phyloP scores from a whole-genome alignment of 2,888 invertebrate genomes.

The Drosophila vallismaia region DNA sequence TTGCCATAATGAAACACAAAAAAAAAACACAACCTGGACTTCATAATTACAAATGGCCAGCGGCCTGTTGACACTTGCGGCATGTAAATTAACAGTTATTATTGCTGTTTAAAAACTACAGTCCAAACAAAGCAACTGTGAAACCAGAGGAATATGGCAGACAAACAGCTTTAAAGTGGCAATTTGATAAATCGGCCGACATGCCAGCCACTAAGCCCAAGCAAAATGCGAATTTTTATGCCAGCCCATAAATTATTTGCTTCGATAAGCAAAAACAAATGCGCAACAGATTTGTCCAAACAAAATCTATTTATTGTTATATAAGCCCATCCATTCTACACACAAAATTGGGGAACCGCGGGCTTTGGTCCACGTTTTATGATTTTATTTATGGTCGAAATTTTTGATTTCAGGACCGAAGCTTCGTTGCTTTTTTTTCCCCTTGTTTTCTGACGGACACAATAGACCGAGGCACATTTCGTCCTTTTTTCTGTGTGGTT shows the following conservation, averaged over 20 bases:
- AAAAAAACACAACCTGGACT: constrained; percentile 18
- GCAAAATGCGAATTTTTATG: constrained; percentile 49
- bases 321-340: constrained; percentile 23
- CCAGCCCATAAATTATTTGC: constrained; percentile 65
- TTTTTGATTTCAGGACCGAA: constrained; percentile 59
- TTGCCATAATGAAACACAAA: constrained; percentile 9
- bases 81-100: constrained; percentile 73
- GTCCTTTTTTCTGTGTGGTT: constrained; percentile 8
- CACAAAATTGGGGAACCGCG: constrained; percentile 4
- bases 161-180: constrained; percentile 59
- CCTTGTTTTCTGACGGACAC: constrained; percentile 15
- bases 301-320: constrained; percentile 52
- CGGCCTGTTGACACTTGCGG: constrained; percentile 70
- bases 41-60: constrained; percentile 66
- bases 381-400: constrained; percentile 66
- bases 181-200: constrained; percentile 68
- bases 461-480: constrained; percentile 13
- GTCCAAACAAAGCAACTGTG: constrained; percentile 25
- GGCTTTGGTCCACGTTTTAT: constrained; percentile 31
- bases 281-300: constrained; percentile 69
- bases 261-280: constrained; percentile 62
- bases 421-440: not conserved
- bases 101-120: constrained; percentile 50
- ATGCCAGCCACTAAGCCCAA: constrained; percentile 53
- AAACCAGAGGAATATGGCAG: constrained; percentile 10